These are phyloP conservation scores for Oligia latruncula DNA, from an alignment of 2,888 invertebrate species.

Conservation along the genomic window DNA sequence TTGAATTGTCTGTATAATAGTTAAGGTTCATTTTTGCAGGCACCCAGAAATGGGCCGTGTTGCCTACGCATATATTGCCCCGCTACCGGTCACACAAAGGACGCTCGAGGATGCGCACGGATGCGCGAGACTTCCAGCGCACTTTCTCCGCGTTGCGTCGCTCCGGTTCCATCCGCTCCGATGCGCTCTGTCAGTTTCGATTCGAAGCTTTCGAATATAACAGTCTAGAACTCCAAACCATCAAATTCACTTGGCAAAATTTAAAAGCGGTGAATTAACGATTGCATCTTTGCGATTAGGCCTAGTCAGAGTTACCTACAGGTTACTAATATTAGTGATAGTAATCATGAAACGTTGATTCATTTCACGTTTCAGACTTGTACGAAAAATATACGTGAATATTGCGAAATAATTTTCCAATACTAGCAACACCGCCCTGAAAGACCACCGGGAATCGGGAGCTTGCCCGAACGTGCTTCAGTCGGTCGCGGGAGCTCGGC, in stretches of 20 bases:
- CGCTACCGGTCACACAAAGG: not conserved
- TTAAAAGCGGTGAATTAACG: not conserved
- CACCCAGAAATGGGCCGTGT: not conserved
- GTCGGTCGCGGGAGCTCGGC: conserved; percentile 82
- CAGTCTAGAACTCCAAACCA: not conserved
- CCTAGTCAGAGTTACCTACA: not conserved
- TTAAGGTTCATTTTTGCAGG: not conserved
- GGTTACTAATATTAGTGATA: not conserved
- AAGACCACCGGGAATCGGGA: conserved; percentile 78
- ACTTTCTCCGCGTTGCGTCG: too few species aligned
- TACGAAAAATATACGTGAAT: not conserved
- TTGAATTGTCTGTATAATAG: not conserved
- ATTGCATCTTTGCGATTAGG: not conserved
- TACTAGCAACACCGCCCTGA: conserved; percentile 76
- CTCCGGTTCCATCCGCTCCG: too few species aligned
- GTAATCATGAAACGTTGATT: not conserved
- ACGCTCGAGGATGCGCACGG: not conserved
- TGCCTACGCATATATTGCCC: not conserved
- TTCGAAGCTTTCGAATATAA: not conserved
- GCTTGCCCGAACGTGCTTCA: conserved; percentile 74
- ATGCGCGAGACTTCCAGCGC: not conserved
- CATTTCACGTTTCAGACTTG: not conserved
- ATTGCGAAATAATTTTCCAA: conserved; percentile 67
- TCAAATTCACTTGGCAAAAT: not conserved
- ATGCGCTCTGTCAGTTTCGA: not conserved